A percentile compares a stretch with the other conserved stretches of the same genome.
Evolutionary conservation across 2,888 invertebrate species (phyloP).

Genomic region (Calliopum simillimum): DNA sequence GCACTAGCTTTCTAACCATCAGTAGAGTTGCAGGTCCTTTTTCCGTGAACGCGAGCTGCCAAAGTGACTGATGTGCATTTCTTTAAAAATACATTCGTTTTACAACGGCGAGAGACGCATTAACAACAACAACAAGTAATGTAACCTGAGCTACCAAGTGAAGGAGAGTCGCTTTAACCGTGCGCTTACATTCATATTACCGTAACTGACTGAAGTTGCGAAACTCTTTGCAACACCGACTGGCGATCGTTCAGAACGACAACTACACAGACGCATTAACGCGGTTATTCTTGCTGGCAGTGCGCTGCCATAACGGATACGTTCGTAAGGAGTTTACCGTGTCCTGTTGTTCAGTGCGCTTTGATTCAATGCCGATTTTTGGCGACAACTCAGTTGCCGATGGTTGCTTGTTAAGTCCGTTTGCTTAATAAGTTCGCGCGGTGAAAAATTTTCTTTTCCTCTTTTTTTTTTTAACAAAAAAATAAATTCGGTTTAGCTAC

Average conservation of each 20-base stretch:
- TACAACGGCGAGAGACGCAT: not conserved
- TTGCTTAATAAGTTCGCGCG: conserved; percentile 50
- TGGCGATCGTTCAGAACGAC: conserved; percentile 41
- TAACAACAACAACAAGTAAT: conserved; percentile 16
- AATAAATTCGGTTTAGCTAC: not conserved
- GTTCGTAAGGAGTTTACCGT: conserved; percentile 47
- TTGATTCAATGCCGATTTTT: conserved; percentile 59
- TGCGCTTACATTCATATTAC: conserved; percentile 35
- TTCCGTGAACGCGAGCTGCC: conserved; percentile 36
- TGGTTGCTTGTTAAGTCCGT: conserved; percentile 65
- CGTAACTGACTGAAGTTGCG: not conserved
- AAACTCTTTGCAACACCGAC: conserved; percentile 34
- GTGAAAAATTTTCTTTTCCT: not conserved
- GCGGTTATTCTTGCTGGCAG: conserved; percentile 41
- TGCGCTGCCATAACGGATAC: conserved; percentile 23
- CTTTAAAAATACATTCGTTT: too few species aligned
- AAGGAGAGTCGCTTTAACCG: conserved; percentile 33
- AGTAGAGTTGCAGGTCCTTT: conserved; percentile 45
- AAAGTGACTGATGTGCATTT: conserved; percentile 2
- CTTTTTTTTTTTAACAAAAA: too few species aligned
- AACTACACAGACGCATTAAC: conserved; percentile 45
- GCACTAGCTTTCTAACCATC: conserved; percentile 49
- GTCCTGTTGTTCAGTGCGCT: conserved; percentile 54
- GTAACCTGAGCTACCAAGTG: conserved; percentile 26
- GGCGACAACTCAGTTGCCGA: conserved; percentile 65